Conservation (phyloP, 2,797 vertebrate species). For the Notoglanidium macrostoma region DNA sequence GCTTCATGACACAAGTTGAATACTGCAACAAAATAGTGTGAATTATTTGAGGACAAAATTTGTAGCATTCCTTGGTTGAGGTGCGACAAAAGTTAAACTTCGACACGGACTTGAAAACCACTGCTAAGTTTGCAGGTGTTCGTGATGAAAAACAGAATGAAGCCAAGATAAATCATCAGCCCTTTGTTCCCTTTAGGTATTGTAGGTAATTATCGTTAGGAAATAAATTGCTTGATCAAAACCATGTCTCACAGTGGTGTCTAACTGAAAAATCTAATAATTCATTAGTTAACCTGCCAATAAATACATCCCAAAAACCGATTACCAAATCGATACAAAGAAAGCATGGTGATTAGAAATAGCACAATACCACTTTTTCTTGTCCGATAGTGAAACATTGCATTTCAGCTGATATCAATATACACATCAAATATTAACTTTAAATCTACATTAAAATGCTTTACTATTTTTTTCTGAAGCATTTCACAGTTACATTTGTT, state of each 20-base stretch:
- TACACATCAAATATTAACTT: neutral
- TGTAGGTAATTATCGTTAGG: no score
- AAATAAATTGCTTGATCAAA: no score
- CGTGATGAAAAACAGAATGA: neutral
- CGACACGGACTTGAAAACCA: neutral
- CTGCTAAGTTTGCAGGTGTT: neutral
- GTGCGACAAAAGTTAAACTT: neutral
- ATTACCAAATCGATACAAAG: neutral
- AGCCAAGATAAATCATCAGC: neutral
- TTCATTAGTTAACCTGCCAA: neutral
- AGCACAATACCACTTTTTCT: neutral
- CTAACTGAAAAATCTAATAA: no score
- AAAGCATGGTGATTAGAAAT: neutral
- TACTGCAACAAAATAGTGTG: neutral
- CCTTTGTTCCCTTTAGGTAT: neutral
- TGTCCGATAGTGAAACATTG: neutral
- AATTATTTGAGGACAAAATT: neutral
- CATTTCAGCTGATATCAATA: neutral
- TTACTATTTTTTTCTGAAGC: neutral
- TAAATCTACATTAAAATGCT: neutral
- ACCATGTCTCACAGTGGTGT: no score
- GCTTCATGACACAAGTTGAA: neutral
- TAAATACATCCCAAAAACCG: neutral
- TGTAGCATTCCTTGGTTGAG: neutral
- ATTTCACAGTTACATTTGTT: neutral